phyloP scores from a whole-genome alignment of 2,797 vertebrate genomes.

The Phrynocephalus guinanensis region DNA sequence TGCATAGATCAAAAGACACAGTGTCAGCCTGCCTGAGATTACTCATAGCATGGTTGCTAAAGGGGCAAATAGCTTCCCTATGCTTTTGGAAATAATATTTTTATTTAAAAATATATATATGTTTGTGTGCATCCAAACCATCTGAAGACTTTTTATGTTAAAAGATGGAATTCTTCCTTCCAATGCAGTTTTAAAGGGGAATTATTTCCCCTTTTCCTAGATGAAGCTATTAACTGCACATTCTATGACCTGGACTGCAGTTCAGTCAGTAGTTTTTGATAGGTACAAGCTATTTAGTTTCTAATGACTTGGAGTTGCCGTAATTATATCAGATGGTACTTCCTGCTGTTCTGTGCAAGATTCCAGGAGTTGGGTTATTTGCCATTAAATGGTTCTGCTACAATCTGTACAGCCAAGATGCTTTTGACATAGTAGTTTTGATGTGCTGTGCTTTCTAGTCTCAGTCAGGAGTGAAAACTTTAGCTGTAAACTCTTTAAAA shows the following conservation, averaged over 20 bases:
- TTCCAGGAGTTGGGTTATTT: conserved; percentile 33
- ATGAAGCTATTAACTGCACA: background rate
- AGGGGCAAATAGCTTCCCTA: background rate
- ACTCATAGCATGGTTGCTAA: background rate
- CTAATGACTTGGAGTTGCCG: conserved; percentile 44
- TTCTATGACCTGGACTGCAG: conserved; percentile 28
- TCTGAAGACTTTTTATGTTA: background rate
- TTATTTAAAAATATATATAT: background rate
- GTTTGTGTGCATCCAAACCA: no score
- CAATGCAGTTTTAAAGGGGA: background rate
- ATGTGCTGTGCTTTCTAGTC: conserved; percentile 45
- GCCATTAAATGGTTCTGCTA: conserved; percentile 51
- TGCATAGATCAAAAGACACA: conserved; percentile 48
- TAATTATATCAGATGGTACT: conserved; percentile 42
- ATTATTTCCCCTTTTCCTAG: background rate
- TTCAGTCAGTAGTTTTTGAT: conserved; percentile 43
- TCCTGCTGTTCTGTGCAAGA: conserved; percentile 36
- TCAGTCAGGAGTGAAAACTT: conserved; percentile 69
- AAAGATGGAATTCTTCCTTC: background rate
- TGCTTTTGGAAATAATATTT: background rate
- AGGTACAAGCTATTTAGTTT: conserved; percentile 51
- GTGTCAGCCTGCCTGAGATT: conserved; percentile 20
- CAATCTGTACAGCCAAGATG: conserved; percentile 44
- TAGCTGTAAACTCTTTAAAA: conserved; percentile 64
- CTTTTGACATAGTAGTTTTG: conserved; percentile 46